phyloP scores from a whole-genome alignment of 2,797 vertebrate species.

The Stomatorhinus walkeri region DNA sequence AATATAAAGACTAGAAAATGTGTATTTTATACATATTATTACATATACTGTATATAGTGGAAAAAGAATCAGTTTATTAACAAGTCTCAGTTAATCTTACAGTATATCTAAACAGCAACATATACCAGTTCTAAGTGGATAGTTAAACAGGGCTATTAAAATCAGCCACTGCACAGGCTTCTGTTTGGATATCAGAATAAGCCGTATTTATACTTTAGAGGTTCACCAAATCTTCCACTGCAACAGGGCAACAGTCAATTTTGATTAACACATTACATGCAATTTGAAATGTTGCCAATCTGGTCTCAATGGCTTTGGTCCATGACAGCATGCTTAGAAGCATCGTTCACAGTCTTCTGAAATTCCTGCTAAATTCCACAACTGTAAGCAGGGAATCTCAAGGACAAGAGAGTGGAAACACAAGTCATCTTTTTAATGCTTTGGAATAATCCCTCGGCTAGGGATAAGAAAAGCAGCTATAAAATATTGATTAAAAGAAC shows the following conservation, averaged over 20 bases:
- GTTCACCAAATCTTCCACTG: background rate
- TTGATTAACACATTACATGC: background rate
- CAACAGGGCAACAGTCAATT: background rate
- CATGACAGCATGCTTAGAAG: background rate
- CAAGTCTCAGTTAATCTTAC: background rate
- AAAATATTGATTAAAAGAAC: slow-evolving; percentile 61
- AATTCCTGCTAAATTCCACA: background rate
- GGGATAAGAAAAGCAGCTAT: slow-evolving; percentile 57
- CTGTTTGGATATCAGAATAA: background rate
- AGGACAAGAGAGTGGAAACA: background rate
- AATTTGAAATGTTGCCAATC: background rate
- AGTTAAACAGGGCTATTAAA: background rate
- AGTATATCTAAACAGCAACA: background rate
- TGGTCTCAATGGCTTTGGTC: slow-evolving; percentile 2
- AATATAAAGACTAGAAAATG: background rate
- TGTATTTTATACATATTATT: background rate
- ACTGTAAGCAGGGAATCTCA: background rate
- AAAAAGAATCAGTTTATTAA: background rate
- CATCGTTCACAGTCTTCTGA: background rate
- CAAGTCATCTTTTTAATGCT: slow-evolving; percentile 22
- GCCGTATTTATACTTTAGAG: background rate
- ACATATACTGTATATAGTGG: background rate
- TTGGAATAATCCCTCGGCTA: slow-evolving; percentile 61
- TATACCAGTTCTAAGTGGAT: background rate
- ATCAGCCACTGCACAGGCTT: background rate